A percentile compares a stretch with the other conserved stretches of the same genome.
Evolutionary conservation across 2,113 vertebrate species (phyloP).

Genomic region (Pituophis catenifer): DNA sequence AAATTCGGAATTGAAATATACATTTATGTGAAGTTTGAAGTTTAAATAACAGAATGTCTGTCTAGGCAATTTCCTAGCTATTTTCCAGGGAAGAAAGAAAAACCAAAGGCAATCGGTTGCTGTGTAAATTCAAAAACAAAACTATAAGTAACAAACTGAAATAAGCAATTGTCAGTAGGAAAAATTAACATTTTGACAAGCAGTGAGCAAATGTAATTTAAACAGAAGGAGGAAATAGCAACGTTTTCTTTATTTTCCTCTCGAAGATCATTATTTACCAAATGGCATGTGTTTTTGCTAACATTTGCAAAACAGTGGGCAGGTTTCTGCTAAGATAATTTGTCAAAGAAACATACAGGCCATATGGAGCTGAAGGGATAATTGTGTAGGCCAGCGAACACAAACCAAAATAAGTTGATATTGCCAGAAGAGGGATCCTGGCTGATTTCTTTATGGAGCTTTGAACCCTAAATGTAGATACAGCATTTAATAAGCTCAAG

Average conservation of each 20-base stretch:
- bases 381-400: conserved; percentile 3
- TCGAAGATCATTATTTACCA: conserved; percentile 6
- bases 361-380: conserved; percentile 11
- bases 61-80: background rate
- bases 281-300: conserved; percentile 22
- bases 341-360: conserved; percentile 29
- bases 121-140: conserved; percentile 44
- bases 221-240: conserved; percentile 10
- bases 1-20: background rate
- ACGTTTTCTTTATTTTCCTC: background rate
- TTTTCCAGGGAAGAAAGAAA: background rate
- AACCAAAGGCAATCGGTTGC: conserved; percentile 3
- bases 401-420: background rate
- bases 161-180: conserved; percentile 29
- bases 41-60: background rate
- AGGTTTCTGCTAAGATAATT: conserved; percentile 40
- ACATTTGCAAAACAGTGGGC: conserved; percentile 49
- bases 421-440: background rate
- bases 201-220: conserved; percentile 36
- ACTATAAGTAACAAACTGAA: conserved; percentile 34
- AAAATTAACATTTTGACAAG: conserved; percentile 50
- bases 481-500: background rate
- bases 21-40: background rate
- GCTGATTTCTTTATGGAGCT: background rate
- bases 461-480: background rate